Evolutionary conservation across 2,797 vertebrate species (phyloP), one percentile per base, ranked within the genome.

Genomic region (Poecile montanus): DNA sequence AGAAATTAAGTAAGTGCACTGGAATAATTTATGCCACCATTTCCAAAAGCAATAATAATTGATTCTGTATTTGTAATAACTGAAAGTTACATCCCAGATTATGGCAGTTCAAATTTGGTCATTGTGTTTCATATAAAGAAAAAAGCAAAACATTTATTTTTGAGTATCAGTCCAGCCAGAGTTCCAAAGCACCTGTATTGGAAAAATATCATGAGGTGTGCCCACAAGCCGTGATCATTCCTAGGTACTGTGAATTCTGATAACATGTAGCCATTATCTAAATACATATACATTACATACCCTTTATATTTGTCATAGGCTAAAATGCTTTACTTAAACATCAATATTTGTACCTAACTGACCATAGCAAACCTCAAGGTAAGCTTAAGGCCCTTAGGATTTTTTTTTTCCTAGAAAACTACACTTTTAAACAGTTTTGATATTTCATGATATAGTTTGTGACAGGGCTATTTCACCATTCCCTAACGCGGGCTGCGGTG

Each of bases 381-480:
- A 93, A 70, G 34, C 42, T 95, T 74, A 85, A 83, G 65, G 61
- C 86, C 72, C 25, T 38, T 12, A 12, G 22, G 36, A 40, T 5
- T 40, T 36, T 42, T 40, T 32, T 62, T 47, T 30, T 21, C 2
- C 11, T 53, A 27, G 16, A 86, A 86, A 85, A 87, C 29, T 40
- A 74, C 25, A 82, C 89, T 95, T 95, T 95, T 32, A 54, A 92
- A 85, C 67, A 82, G 47, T 77, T 89, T 88, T 82, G 67, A 72
- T 93, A 72, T 82, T 91, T 89, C 80, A 58, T 22, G 36, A 58
- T 88, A 97, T 85, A 74, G 77, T 51, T 97, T 96, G 85, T 97
- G 95, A 96, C 95, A 96, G 78, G 93, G 71, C 90, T 88, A 93
- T 94, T 96, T 91, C 94, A 48, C 89, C 89, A 79, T 30, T 91